A percentile compares a stretch with the other conserved stretches of the same genome.
Conservation (phyloP, 2,797 vertebrate species). For the Mus minutoides region DNA sequence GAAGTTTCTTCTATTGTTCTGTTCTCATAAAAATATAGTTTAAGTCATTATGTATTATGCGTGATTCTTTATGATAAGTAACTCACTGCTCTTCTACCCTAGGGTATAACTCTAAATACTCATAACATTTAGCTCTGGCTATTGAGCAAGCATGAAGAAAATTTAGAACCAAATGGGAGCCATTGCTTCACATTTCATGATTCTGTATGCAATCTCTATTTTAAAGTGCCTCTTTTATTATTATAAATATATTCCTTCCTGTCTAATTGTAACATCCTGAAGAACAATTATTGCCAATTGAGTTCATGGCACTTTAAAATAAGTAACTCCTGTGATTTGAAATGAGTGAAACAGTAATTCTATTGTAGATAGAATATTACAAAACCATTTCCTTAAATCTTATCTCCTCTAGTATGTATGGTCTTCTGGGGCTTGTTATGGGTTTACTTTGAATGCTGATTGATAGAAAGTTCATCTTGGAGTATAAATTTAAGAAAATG, state of each 20-base stretch:
- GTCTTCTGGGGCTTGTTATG: neutral
- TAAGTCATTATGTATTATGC: constrained; percentile 75
- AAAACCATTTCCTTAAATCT: constrained; percentile 62
- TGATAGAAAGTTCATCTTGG: constrained; percentile 75
- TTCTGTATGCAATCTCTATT: constrained; percentile 70
- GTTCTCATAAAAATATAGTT: constrained; percentile 70
- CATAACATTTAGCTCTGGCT: constrained; percentile 76
- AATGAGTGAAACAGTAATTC: constrained; percentile 68
- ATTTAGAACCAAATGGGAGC: constrained; percentile 78
- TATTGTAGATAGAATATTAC: constrained; percentile 1
- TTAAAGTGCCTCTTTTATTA: constrained; percentile 74
- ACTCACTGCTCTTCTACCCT: constrained; percentile 72
- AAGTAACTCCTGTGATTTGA: constrained; percentile 67
- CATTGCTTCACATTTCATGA: constrained; percentile 75
- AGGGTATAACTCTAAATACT: constrained; percentile 76
- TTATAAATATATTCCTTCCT: constrained; percentile 72
- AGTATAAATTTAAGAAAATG: constrained; percentile 70
- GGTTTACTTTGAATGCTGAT: constrained; percentile 40
- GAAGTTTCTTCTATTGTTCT: constrained; percentile 78
- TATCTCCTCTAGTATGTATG: neutral
- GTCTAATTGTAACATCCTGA: constrained; percentile 74
- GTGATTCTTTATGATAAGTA: constrained; percentile 78
- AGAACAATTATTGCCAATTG: constrained; percentile 68
- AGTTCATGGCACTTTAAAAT: constrained; percentile 68
- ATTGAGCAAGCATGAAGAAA: constrained; percentile 74